These are phyloP conservation scores for Stictocephala bisonia DNA, from an alignment of 2,888 invertebrate genomes.

Conservation along the genomic window DNA sequence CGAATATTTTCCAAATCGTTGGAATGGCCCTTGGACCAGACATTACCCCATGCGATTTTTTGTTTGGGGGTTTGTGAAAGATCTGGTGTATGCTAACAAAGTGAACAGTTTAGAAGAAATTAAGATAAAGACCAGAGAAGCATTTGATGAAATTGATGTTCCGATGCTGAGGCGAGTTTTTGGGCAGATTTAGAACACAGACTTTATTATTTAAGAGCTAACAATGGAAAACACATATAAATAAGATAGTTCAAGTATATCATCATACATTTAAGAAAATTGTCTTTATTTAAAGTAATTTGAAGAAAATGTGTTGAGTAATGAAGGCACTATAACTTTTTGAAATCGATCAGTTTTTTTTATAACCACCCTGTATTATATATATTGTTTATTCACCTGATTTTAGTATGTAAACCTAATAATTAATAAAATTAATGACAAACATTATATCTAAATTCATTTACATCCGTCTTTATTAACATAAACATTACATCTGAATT, in stretches of 20 bases:
- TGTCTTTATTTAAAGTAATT: neutral
- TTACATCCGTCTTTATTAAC: no score
- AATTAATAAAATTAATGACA: no score
- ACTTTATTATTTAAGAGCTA: constrained; percentile 1
- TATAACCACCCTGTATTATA: no score
- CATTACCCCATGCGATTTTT: no score
- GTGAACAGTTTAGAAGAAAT: no score
- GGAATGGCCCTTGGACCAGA: neutral
- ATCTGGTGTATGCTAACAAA: neutral
- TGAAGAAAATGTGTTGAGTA: no score
- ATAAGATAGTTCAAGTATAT: neutral
- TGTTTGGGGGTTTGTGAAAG: neutral
- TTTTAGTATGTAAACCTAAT: no score
- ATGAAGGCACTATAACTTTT: no score
- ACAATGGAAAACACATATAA: constrained; percentile 4
- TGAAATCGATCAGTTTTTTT: no score
- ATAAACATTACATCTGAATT: no score
- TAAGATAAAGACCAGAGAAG: neutral
- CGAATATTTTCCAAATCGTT: neutral
- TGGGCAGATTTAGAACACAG: neutral
- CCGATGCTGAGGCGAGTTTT: neutral
- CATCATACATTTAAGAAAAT: neutral
- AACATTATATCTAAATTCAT: no score
- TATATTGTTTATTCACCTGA: no score
- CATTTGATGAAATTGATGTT: neutral